Conservation (phyloP, 2,113 vertebrate species). For the Tor tambroides region DNA sequence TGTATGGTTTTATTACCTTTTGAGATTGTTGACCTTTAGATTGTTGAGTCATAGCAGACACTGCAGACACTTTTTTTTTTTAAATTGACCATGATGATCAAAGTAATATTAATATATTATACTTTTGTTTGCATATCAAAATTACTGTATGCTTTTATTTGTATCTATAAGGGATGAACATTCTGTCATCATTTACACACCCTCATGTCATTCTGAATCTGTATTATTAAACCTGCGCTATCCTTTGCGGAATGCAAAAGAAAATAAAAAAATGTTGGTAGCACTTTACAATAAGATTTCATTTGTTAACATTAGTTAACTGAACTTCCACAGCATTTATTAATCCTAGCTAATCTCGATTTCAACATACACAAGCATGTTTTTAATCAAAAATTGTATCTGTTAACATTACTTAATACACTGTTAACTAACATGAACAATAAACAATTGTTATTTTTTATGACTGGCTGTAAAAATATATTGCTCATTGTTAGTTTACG, state of each 20-base stretch:
- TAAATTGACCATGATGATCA: background rate
- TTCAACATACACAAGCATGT: background rate
- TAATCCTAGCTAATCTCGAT: background rate
- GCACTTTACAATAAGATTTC: background rate
- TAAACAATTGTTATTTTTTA: background rate
- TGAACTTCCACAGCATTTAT: background rate
- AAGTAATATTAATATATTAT: background rate
- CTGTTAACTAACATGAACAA: background rate
- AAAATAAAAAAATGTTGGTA: background rate
- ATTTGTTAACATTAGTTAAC: background rate
- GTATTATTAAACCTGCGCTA: background rate
- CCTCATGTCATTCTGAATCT: background rate
- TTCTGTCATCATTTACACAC: background rate
- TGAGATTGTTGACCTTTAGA: constrained; percentile 11
- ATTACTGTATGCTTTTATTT: background rate
- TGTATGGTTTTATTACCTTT: background rate
- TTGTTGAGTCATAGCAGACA: background rate
- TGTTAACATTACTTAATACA: no score
- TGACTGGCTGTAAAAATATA: no score
- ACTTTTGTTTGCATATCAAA: background rate
- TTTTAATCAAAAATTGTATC: no score
- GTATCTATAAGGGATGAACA: background rate
- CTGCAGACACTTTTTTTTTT: background rate
- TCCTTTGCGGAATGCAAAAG: background rate
- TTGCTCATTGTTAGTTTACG: background rate